Conservation (phyloP, 2,113 vertebrate genomes). For the Sinocyclocheilus maitianheensis region DNA sequence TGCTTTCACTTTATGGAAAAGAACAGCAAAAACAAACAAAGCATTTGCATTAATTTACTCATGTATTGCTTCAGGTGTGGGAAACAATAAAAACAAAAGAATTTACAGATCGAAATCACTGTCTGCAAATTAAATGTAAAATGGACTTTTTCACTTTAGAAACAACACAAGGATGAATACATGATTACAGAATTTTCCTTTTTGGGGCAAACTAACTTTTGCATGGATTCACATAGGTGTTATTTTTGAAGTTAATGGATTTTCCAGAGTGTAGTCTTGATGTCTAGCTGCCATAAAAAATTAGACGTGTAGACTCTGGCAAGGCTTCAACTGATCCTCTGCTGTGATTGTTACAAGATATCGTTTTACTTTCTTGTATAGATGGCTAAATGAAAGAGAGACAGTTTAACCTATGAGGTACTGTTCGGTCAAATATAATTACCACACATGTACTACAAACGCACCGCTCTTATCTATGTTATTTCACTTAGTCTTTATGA, state of each 20-base stretch:
- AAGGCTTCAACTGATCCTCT: constrained; percentile 63
- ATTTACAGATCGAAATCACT: neutral
- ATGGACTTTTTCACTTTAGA: neutral
- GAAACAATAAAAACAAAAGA: too few species aligned
- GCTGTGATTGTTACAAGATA: constrained; percentile 71
- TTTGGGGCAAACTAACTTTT: neutral
- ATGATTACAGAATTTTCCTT: neutral
- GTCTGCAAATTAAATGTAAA: neutral
- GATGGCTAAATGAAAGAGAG: constrained; percentile 64
- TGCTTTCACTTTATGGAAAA: too few species aligned
- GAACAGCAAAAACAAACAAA: too few species aligned
- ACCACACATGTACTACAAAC: constrained; percentile 64
- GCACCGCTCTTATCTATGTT: constrained; percentile 75
- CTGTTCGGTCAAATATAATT: constrained; percentile 66
- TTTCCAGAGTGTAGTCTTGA: constrained; percentile 65
- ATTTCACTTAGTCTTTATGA: constrained; percentile 42
- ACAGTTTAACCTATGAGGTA: constrained; percentile 61
- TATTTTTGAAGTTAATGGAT: constrained; percentile 64
- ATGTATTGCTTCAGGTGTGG: neutral
- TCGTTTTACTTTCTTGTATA: constrained; percentile 75
- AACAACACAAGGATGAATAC: neutral
- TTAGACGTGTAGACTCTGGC: neutral
- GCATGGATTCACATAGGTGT: neutral
- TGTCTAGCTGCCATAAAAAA: constrained; percentile 60
- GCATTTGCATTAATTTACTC: neutral